Percentiles rank a stretch among this genome's conserved stretches.
Conservation (phyloP, 2,113 vertebrate species). For the Leptobrachium leishanense region DNA sequence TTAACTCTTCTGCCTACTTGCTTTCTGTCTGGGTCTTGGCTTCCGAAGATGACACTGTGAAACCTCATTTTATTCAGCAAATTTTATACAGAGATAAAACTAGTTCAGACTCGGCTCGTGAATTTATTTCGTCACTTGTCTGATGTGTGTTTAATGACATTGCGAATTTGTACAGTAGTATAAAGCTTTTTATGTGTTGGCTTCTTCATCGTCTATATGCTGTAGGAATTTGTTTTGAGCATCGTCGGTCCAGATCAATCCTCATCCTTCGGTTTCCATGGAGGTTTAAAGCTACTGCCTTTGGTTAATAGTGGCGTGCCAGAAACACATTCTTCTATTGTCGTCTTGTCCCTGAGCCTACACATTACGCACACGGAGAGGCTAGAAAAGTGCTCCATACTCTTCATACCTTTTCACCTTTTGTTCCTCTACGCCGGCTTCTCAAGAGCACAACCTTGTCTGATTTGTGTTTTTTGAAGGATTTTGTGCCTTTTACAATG, state of each 20-base stretch:
- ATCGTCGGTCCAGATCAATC: neutral
- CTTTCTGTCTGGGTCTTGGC: no score
- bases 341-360: neutral
- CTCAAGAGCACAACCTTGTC: neutral
- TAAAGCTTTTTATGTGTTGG: neutral
- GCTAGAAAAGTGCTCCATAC: neutral
- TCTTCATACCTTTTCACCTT: conserved; percentile 15
- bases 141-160: no score
- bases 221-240: neutral
- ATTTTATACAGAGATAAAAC: no score
- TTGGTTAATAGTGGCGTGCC: neutral
- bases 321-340: conserved; percentile 16
- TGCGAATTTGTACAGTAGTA: no score
- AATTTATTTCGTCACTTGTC: no score
- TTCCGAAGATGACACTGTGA: no score
- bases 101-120: no score
- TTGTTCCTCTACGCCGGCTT: neutral
- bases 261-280: conserved; percentile 13
- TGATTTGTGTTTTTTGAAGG: neutral
- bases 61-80: no score
- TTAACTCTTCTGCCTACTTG: no score
- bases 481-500: neutral
- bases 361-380: neutral
- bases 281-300: conserved; percentile 15
- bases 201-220: no score